Base-by-base conservation (phyloP, 92 coral and sea anemone species). In the Epizoanthus stellaris region DNA sequence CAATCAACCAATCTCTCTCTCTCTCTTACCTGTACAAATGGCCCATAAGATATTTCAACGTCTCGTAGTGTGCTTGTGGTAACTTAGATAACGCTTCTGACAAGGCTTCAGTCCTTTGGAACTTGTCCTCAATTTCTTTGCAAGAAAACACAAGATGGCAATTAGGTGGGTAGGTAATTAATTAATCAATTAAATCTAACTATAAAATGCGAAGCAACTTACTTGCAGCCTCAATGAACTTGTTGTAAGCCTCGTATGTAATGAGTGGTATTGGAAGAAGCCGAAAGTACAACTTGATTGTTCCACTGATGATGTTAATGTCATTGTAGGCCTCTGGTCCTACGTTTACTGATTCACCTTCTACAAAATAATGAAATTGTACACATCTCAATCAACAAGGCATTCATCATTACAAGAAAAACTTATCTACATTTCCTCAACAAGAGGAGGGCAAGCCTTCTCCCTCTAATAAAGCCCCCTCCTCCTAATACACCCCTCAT, bases 141-240 rank as follows among this genome's bases (percentile, higher is more conserved):
- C 3, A 52, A 6, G 56, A 52, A 52, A 52, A 52, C 10, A 52
- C 56, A 52, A 11, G 56, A 52, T 52, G 12, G 56, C 56, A 52
- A 14, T 52, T 52, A 52, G 3, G 14, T 52, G 54, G 54, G 11
- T 49, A 10, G 54, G 54, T 38, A 53, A 47, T 67, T 64, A 20
- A 73, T 84, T 60, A 73, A 76, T 25, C 2, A 19, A 80, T 13
- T 59, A 25, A 8, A 39, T 7, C 0, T 7, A n/a, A 69, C 3
- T 11, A 7, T 42, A 52, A 9, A 53, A 54, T 13, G 3, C 6
- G 1, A 47, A n/a, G 38, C 54, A 23, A 95, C 98, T 95, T 87
- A 95, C 98, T 94, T 85, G 93, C 95, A 4, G 98, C 98, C n/a
- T 92, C 96, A 53, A 96, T 92, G 52, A 96, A 96, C 71, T 92